These are phyloP conservation scores for Ammodramus savannarum DNA, from an alignment of 2,113 vertebrate species.

Conservation along the genomic window DNA sequence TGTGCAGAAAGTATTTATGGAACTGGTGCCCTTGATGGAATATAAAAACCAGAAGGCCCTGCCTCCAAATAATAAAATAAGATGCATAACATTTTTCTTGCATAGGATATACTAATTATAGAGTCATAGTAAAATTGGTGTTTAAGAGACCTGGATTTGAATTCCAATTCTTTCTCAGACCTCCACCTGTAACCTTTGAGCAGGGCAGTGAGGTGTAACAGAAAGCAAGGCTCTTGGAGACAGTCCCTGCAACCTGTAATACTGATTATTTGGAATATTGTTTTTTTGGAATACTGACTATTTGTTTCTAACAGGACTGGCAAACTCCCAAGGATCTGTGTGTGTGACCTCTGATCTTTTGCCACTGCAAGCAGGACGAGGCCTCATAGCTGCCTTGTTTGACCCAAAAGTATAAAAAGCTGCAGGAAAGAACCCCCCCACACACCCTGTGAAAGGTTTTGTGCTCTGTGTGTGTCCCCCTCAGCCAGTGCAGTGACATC, in stretches of 20 bases:
- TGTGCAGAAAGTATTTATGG: not conserved
- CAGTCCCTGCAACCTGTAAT: not conserved
- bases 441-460: not conserved
- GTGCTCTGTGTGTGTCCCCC: not conserved
- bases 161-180: not conserved
- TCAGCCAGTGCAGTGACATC: not conserved
- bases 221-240: not conserved
- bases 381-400: not conserved
- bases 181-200: not conserved
- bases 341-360: not conserved
- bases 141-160: not conserved
- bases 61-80: conserved; percentile 1
- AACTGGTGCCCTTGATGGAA: not conserved
- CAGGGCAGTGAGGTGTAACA: not conserved
- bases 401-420: not conserved
- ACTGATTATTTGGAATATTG: not conserved
- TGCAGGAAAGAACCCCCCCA: not conserved
- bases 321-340: not conserved
- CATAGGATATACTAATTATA: not conserved
- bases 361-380: not conserved
- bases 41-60: not conserved
- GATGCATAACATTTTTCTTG: not conserved
- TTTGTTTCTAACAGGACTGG: not conserved
- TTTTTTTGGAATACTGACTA: not conserved
- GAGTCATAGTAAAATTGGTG: not conserved